Base-by-base conservation (phyloP, 2,113 vertebrate species). In the Pungitius pungitius region DNA sequence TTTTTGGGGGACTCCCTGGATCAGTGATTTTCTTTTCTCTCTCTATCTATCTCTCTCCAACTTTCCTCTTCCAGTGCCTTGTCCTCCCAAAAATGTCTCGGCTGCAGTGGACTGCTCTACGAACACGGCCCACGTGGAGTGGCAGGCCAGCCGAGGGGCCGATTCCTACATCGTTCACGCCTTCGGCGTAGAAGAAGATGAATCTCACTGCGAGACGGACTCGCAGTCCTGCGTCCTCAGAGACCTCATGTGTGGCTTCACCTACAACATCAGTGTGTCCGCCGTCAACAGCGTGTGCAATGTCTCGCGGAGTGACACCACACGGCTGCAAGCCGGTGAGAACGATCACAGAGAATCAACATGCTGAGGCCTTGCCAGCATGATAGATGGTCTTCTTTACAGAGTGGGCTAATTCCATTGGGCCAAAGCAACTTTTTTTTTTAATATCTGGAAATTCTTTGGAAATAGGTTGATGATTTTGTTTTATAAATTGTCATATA, bases 201-300 rank as follows among this genome's bases (percentile, higher is more conserved):
- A 74, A 35, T 45, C 75, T 2, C 20, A 64, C 57, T 94, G 93
- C 11, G 62, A 85, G 75, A 89, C 87, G 9, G 30, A 15, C 1
- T 62, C 78, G 0, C n/a, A 9, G 12, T 77, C 73, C 73, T 93
- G 94, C 40, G 18, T 69, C 13, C 64, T 94, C 12, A 0, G 73
- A 4, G 74, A 91, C 59, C 89, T 94, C 57, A 12, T 61, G 47
- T 94, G 94, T 54, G 90, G 92, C 60, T 89, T 78, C 40, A 85
- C 74, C 12, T 94, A 94, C 87, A 92, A 89, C 77, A 58, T 94
- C 85, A 94, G 78, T 1, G 94, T 93, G 47, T 37, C 78, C 12
- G 88, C 92, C 1, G 9, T 85, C 8, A 87, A 82, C 74, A 40
- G 68, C 6, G 11, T 79, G n/a, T 94, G 94, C 79, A 90, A 91